These are phyloP conservation scores for Erynnis tages DNA, from an alignment of 2,888 invertebrate species.

Conservation along the genomic window DNA sequence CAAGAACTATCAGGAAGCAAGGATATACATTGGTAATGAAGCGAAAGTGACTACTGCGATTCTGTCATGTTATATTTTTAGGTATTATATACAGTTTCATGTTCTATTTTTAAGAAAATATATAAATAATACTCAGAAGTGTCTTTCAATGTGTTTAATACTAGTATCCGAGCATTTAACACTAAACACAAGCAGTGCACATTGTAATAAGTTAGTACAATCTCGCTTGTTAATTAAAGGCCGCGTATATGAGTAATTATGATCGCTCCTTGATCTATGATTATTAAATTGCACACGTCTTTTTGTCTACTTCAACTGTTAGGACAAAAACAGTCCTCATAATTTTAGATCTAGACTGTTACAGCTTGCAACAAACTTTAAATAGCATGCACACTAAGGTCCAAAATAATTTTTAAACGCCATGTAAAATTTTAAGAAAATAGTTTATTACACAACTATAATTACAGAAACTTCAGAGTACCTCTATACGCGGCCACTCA, in stretches of 20 bases:
- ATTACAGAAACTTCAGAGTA: background rate
- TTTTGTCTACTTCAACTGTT: too few species aligned
- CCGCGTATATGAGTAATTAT: slow-evolving; percentile 7
- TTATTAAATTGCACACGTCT: too few species aligned
- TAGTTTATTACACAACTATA: background rate
- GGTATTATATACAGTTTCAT: background rate
- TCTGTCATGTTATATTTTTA: background rate
- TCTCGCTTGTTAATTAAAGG: slow-evolving; percentile 35
- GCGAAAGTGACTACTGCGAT: too few species aligned
- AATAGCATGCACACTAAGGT: too few species aligned
- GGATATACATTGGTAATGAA: slow-evolving; percentile 85
- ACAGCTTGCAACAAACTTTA: background rate
- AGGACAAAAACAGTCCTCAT: too few species aligned
- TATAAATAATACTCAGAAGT: slow-evolving; percentile 16
- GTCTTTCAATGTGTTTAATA: slow-evolving; percentile 36
- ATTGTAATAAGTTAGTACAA: slow-evolving; percentile 35
- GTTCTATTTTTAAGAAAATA: background rate
- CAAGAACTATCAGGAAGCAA: slow-evolving; percentile 84
- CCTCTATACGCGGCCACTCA: slow-evolving; percentile 11
- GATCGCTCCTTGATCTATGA: too few species aligned
- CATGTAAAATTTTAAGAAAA: slow-evolving; percentile 12
- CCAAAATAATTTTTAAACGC: background rate
- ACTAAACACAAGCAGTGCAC: slow-evolving; percentile 47
- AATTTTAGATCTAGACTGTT: too few species aligned
- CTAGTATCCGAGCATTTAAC: slow-evolving; percentile 50